Evolutionary conservation across 2,888 invertebrate genomes (phyloP), one percentile per base, ranked within the genome.

Genomic region (Hololepta plana): DNA sequence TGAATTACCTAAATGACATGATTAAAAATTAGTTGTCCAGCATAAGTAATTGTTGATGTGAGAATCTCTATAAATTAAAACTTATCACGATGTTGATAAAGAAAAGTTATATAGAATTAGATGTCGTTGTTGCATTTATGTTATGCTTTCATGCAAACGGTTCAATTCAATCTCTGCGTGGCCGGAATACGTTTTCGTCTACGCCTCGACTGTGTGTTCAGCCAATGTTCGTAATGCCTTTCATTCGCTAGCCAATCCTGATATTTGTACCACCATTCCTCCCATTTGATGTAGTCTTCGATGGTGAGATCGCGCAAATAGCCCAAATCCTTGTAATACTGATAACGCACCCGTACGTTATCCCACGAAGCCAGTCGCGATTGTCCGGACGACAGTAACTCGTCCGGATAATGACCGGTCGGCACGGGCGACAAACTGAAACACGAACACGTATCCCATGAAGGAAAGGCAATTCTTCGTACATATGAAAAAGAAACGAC

Each of bases 251-350:
- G 52, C 85, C 85, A 87, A 51, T 85, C 85, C 50, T 85, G 82
- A 50, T 87, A 87, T 42, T 77, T 75, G 58, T 85, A 85, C 84
- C 85, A 87, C 87, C 87, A 87, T 49, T 85, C 84, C 54, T 87
- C 87, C 85, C 87, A 87, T 51, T 85, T 85, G 33, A 85, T 69
- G 49, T 85, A 87, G 52, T 87, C 85, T 41, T 82, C 69, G 15
- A 80, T 59, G 0, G 71, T 64, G 12, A 80, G 59, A 24, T 84
- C 85, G 34, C 84, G 60, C 24, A 87, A 58, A 43, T 82, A 85
- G 1, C 85, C 85, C 27, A 82, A 64, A 48, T 81, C 80, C 58
- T 85, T 84, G 53, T 87, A 87, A 55, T 85, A 85, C 44, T 82
- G 80, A 48, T 81, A 84, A 30, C 87, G 67, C 3, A 85, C 84